Base-by-base conservation (phyloP, 2,888 invertebrate species). In the Drosophila monieri region DNA sequence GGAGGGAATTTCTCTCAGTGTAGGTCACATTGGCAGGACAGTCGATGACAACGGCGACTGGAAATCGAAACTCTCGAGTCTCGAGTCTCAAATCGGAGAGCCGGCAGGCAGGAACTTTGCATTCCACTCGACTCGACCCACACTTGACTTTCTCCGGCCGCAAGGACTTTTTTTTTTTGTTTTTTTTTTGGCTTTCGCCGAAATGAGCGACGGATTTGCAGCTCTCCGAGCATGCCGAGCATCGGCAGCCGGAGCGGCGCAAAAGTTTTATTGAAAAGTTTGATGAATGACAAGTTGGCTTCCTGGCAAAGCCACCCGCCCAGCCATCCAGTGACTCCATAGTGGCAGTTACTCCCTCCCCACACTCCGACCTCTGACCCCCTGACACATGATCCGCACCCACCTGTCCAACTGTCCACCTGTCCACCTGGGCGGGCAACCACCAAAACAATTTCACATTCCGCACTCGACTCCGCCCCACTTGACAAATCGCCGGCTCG, bases 401-500 rank as follows among this genome's bases (percentile, higher is more conserved):
- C 27, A 27, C 27, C 27, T 9, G 9, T 8, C 27, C 8, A 9
- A 8, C 27, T 27, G 9, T 9, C 27, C 9, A 9, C 9, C 9
- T 27, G 27, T 27, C 27, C 27, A 27, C 0, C 27, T 27, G 27
- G 2, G 92, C 96, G 27, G 2, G 92, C 96, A 97, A 92, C 90
- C 92, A 91, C 59, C 21, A 25, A 18, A 15, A 15, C 41, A 14
- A 48, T 6, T 23, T 39, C 18, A 25, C 46, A 35, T 35, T 32
- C 27, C 27, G 27, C 27, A 27, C 27, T 27, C 27, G 27, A 27
- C 35, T 35, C 14, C 30, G 4, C 2, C 12, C 21, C 44, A 51
- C 35, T 27, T 32, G 53, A 65, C 53, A 46, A 46, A 39, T 39
- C 30, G 32, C 37, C 3, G 52, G 41, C 18, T 64, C 46, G 10